Percentiles rank a stretch among this genome's conserved stretches.
Evolutionary conservation across 2,797 vertebrate genomes (phyloP).

Genomic region (Fratercula arctica): DNA sequence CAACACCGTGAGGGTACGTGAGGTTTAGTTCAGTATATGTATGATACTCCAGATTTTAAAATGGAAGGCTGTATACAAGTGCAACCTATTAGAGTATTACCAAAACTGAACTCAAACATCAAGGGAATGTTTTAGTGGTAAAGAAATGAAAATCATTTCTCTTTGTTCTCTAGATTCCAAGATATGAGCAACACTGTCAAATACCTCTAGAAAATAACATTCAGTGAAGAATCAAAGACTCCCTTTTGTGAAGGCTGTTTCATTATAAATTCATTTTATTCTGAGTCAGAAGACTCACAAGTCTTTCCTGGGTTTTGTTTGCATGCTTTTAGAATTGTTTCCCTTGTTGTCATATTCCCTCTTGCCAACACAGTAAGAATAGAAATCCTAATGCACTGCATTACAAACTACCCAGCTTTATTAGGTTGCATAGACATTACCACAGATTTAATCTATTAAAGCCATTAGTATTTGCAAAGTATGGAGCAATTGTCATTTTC

Average conservation of each 20-base stretch:
- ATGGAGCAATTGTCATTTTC: background rate
- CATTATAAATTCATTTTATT: slow-evolving; percentile 53
- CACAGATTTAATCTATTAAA: slow-evolving; percentile 37
- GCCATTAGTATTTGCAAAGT: slow-evolving; percentile 23
- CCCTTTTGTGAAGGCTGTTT: background rate
- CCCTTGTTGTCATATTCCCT: background rate
- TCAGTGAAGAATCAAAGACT: slow-evolving; percentile 22
- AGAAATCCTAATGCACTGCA: slow-evolving; percentile 6
- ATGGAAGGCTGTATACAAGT: background rate
- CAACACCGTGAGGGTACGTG: background rate
- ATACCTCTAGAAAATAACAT: slow-evolving; percentile 43
- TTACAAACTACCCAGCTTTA: background rate
- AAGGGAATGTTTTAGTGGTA: slow-evolving; percentile 10
- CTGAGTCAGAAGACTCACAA: slow-evolving; percentile 9
- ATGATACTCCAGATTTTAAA: background rate
- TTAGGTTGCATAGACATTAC: background rate
- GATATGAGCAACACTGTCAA: slow-evolving; percentile 18
- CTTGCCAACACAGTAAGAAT: background rate
- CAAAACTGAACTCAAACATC: slow-evolving; percentile 38
- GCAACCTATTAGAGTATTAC: background rate
- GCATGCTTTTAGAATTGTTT: slow-evolving; percentile 5
- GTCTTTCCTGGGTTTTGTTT: slow-evolving; percentile 27
- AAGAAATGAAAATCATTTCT: slow-evolving; percentile 42
- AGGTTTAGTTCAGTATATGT: background rate
- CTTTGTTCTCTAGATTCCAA: slow-evolving; percentile 39